Evolutionary conservation across 2,113 vertebrate genomes (phyloP).

Genomic region (Daubentonia madagascariensis): DNA sequence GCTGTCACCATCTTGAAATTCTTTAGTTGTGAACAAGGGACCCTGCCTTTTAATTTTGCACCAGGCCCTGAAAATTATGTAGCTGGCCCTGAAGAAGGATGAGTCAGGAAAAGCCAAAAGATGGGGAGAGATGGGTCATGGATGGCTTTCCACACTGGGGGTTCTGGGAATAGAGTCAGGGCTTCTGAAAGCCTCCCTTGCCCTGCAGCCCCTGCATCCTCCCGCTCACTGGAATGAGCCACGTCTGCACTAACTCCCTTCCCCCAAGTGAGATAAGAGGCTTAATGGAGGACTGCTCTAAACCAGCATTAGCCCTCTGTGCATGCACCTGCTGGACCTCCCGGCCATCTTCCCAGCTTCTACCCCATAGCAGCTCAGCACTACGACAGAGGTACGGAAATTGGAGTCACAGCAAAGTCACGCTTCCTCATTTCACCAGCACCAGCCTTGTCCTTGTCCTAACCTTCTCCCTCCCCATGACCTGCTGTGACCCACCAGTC

Average conservation of each 20-base stretch:
- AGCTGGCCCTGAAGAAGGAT: background rate
- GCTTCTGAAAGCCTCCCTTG: background rate
- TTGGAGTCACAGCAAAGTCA: background rate
- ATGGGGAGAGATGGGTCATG: rapidly evolving
- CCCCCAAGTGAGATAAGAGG: background rate
- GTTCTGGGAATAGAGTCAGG: background rate
- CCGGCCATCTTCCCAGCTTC: rapidly evolving
- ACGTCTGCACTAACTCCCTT: no score
- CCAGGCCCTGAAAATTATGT: background rate
- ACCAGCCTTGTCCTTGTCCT: rapidly evolving
- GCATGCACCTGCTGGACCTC: rapidly evolving
- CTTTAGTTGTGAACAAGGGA: background rate
- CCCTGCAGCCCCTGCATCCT: background rate
- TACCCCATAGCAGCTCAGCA: rapidly evolving
- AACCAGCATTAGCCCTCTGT: background rate
- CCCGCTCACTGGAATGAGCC: background rate
- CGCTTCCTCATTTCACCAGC: background rate
- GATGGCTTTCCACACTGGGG: rapidly evolving
- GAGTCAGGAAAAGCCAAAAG: background rate
- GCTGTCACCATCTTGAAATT: background rate
- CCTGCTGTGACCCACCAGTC: background rate
- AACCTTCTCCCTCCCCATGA: background rate
- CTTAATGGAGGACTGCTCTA: background rate
- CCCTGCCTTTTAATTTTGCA: background rate
- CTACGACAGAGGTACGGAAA: no score